These are phyloP conservation scores for Salvelinus sp. DNA, from an alignment of 2,113 vertebrate genomes.

Conservation along the genomic window DNA sequence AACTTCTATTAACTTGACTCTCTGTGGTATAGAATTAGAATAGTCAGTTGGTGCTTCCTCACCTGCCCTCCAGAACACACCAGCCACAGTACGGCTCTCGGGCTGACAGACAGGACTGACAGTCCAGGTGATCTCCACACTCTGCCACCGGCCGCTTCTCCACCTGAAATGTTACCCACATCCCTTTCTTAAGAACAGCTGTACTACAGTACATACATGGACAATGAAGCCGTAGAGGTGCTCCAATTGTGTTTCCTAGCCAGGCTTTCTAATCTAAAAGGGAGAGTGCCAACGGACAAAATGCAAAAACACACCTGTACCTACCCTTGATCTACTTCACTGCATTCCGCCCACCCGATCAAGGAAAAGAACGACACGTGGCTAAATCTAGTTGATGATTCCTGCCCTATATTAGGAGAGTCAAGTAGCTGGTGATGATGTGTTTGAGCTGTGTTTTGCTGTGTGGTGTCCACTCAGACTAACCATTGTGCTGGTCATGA, in stretches of 20 bases:
- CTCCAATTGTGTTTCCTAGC: too few relatives aligned
- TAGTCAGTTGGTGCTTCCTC: slow-evolving; percentile 43
- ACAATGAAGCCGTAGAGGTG: too few relatives aligned
- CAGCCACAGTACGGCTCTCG: slow-evolving; percentile 94
- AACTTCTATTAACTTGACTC: too few relatives aligned
- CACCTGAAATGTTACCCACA: slow-evolving; percentile 69
- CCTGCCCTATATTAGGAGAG: too few relatives aligned
- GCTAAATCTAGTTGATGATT: too few relatives aligned
- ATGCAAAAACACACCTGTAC: too few relatives aligned
- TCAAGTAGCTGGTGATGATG: not conserved
- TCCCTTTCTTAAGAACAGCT: not conserved
- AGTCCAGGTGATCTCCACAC: slow-evolving; percentile 84
- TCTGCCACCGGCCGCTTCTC: slow-evolving; percentile 87
- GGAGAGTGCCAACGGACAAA: too few relatives aligned
- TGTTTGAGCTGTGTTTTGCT: not conserved
- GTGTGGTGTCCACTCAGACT: slow-evolving; percentile 32
- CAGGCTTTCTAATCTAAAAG: too few relatives aligned
- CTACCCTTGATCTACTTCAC: too few relatives aligned
- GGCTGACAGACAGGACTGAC: slow-evolving; percentile 83
- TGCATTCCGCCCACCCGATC: too few relatives aligned
- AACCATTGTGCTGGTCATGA: slow-evolving; percentile 88
- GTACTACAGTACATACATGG: too few relatives aligned
- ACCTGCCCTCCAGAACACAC: slow-evolving; percentile 95
- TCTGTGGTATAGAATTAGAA: not conserved
- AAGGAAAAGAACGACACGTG: too few relatives aligned